These are phyloP conservation scores for Ryuthela nishihirai DNA, from an alignment of 2,888 invertebrate genomes.

Conservation along the genomic window DNA sequence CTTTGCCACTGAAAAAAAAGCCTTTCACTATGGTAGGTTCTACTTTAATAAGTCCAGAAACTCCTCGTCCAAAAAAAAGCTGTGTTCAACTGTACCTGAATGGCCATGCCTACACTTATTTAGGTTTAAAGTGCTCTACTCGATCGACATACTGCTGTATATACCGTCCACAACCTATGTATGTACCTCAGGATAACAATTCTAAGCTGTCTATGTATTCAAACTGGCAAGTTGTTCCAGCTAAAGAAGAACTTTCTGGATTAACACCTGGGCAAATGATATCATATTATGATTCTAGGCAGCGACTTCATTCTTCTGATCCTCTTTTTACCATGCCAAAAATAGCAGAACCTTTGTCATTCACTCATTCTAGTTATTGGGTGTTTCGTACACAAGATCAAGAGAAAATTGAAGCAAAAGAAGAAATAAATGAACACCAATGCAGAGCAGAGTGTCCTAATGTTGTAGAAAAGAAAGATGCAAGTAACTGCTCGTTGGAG, in stretches of 20 bases:
- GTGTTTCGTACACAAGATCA: conserved; percentile 38
- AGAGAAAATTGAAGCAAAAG: neutral
- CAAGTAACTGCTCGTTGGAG: no score
- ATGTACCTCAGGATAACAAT: conserved; percentile 68
- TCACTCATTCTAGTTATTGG: conserved; percentile 54
- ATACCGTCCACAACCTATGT: conserved; percentile 90
- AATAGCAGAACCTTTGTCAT: conserved; percentile 25
- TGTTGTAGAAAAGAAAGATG: no score
- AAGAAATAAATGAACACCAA: no score
- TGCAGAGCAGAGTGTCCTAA: no score
- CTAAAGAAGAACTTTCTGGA: conserved; percentile 53
- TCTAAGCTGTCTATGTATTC: conserved; percentile 95
- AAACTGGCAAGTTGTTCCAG: conserved; percentile 62
- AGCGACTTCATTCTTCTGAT: conserved; percentile 60
- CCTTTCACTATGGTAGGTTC: conserved; percentile 54
- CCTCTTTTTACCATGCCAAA: conserved; percentile 46
- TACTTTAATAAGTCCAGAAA: conserved; percentile 78
- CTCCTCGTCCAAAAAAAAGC: conserved; percentile 81
- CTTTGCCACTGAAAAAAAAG: conserved; percentile 76
- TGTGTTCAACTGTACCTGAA: conserved; percentile 84
- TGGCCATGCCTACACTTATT: conserved; percentile 82
- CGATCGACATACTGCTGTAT: conserved; percentile 88
- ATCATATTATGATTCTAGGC: conserved; percentile 71
- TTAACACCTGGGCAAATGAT: conserved; percentile 65
- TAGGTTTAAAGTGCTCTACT: conserved; percentile 85